Base-by-base conservation (phyloP, 2,797 vertebrate species). In the Chrosomus eos region DNA sequence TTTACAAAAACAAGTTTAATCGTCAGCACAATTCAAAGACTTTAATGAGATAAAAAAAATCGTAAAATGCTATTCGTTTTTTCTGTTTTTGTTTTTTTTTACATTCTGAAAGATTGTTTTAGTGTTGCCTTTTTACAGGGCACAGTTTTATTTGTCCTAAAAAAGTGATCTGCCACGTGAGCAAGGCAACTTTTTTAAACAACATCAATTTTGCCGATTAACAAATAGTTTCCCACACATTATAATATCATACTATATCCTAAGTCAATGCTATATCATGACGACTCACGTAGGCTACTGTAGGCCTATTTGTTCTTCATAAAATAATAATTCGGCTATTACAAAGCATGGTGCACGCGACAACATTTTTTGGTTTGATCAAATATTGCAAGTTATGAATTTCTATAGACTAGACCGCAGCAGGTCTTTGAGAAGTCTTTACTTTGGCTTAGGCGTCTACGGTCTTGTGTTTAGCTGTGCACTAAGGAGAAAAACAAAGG, bases 301-400 rank as follows among this genome's bases (percentile, higher is more conserved):
- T 19, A 48, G 7, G 2, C 7, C 13, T 33, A 0, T n/a, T 23
- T 78, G 16, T 45, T 5, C 13, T 38, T 62, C 4, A 64, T 21
- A 16, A 45, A 76, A 33, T n/a, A 48, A 33, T 33, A 23, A 21
- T 64, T 48, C 5, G 45, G 45, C 45, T 64, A 7, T 74, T 11
- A 33, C 26, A 81, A 45, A 19, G 7, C 36, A 23, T 82, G n/a
- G n/a, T n/a, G n/a, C 93, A 95, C 93, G 94, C 94, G 94, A 94
- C 92, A 81, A 88, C 80, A 86, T 85, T 88, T 90, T 88, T 90
- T 88, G 88, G 91, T 93, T 89, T 91, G 91, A 93, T 94, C 93
- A 93, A 93, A 94, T 93, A 95, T 93, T 90, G 93, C 93, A 94
- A 89, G 90, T 94, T 94, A 95, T 95, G 94, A 94, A 96, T 95